Conservation (phyloP, 2,113 vertebrate species). For the Notothenia coriiceps region DNA sequence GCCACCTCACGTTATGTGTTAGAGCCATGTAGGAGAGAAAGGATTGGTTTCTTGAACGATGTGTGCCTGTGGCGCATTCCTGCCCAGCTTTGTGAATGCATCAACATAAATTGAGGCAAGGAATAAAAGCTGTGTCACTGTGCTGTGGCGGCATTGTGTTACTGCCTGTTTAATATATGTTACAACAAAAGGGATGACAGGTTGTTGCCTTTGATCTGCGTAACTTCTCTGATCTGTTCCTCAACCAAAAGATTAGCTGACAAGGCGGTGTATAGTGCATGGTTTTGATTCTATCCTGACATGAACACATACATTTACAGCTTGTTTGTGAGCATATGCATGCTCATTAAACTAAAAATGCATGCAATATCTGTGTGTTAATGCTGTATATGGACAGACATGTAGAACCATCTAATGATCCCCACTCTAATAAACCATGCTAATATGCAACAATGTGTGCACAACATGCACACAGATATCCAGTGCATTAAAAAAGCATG, state of each 20-base stretch:
- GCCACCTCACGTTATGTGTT: conserved; percentile 27
- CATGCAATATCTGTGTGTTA: neutral
- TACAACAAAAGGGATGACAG: conserved; percentile 47
- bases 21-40: conserved; percentile 34
- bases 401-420: neutral
- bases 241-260: conserved; percentile 14
- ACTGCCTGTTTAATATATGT: conserved; percentile 50
- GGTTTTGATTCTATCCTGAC: neutral
- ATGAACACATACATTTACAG: neutral
- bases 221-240: conserved; percentile 20
- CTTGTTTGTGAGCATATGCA: neutral
- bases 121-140: conserved; percentile 75
- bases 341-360: neutral
- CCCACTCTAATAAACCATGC: neutral
- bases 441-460: neutral
- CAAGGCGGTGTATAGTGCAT: neutral
- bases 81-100: conserved; percentile 61
- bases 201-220: conserved; percentile 45
- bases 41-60: conserved; percentile 65
- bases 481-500: conserved; percentile 60
- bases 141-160: conserved; percentile 59
- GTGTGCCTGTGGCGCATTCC: conserved; percentile 58
- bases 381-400: neutral
- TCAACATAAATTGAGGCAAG: conserved; percentile 63
- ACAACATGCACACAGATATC: conserved; percentile 26